Evolutionary conservation across 2,888 invertebrate species (phyloP).

Genomic region (Papilio gigon): DNA sequence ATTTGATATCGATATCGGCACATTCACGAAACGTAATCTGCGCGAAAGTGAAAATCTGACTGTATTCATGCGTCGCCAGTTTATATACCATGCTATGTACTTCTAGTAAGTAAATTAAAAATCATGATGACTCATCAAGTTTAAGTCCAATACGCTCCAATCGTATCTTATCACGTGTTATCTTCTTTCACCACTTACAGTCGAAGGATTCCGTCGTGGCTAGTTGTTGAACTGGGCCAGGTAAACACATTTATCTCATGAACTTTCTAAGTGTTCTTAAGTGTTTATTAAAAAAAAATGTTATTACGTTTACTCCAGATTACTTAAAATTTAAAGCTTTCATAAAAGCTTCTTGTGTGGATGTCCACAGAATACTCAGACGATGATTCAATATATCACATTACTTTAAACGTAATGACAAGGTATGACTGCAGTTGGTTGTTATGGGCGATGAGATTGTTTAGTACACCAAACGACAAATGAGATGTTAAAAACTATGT

Average conservation of each 20-base stretch:
- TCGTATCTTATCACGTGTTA: not conserved
- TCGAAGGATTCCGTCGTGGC: not conserved
- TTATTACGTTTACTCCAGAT: not conserved
- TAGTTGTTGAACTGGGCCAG: not conserved
- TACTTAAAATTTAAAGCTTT: not conserved
- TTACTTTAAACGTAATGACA: not conserved
- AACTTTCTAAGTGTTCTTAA: not conserved
- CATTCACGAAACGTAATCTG: too few relatives aligned
- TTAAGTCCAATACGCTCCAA: not conserved
- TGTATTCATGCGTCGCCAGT: not conserved
- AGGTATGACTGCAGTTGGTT: not conserved
- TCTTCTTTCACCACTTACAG: slow-evolving; percentile 8
- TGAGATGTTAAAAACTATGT: too few relatives aligned
- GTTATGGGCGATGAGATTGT: too few relatives aligned
- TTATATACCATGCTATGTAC: not conserved
- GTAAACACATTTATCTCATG: slow-evolving; percentile 1
- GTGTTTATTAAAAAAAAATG: not conserved
- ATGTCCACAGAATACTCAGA: not conserved
- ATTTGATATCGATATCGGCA: too few relatives aligned
- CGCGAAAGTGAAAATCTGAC: too few relatives aligned
- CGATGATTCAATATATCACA: not conserved
- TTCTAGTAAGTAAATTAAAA: not conserved
- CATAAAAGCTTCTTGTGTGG: not conserved
- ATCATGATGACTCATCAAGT: slow-evolving; percentile 14
- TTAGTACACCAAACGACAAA: too few relatives aligned